Evolutionary conservation across 2,797 vertebrate genomes (phyloP), one percentile per base, ranked within the genome.

Genomic region (Coendou prehensilis): DNA sequence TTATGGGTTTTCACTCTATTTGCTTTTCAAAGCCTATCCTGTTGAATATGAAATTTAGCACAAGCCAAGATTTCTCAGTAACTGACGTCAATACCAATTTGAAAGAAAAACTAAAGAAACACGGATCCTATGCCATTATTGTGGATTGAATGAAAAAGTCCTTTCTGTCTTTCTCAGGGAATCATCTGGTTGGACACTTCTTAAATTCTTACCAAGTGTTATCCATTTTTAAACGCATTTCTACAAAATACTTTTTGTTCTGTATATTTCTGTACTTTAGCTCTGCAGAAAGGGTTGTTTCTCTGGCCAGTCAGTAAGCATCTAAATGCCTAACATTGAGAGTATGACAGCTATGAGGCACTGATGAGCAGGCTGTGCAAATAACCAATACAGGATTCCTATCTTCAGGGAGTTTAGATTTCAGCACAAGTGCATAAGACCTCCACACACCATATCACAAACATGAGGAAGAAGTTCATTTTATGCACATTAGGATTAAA

Each of bases 1-100:
- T 98, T 96, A 86, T 83, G 75, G 61, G 95, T 97, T 97, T 79
- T 88, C 93, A 96, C 94, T 98, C 96, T 97, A 96, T 98, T 97
- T 98, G 93, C 92, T 96, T 97, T 94, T 83, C n/a, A 64, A 95
- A 89, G 63, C 52, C 96, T 20, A 18, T 97, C 45, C 89, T 97
- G 54, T 97, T 93, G 89, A 98, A 97, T 83, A 97, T 96, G n/a
- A 76, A 95, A 94, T 92, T 96, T 87, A 59, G 87, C 90, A 85
- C 22, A 81, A 92, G 96, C 92, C 93, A 97, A 23, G 88, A 89
- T 80, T 89, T 75, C 88, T 94, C 93, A 1, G 2, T 20, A 23
- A 26, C 50, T 61, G 92, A 90, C 2, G 0, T 3, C 92, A 97
- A 85, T 93, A 84, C 83, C 0, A 8, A 81, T 91, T 15, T 83